These are phyloP conservation scores for Lithophane socia DNA, from an alignment of 2,888 invertebrate species.

Conservation along the genomic window DNA sequence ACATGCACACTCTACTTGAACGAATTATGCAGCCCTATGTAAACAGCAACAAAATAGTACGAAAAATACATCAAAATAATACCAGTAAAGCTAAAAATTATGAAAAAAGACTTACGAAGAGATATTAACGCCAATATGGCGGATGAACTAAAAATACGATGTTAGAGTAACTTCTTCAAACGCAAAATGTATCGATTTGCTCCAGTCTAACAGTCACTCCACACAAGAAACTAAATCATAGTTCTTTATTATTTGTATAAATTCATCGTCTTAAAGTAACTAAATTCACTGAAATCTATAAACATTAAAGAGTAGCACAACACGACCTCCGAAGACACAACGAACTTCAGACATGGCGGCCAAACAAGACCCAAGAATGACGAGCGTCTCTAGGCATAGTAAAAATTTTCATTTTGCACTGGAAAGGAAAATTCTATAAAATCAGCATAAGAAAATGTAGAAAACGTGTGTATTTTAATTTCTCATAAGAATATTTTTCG, in stretches of 20 bases:
- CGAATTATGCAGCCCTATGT: conserved; percentile 86
- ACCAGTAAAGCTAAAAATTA: conserved; percentile 86
- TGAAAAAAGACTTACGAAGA: conserved; percentile 90
- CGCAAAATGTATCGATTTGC: conserved; percentile 85
- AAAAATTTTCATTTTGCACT: conserved; percentile 82
- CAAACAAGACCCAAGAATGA: conserved; percentile 86
- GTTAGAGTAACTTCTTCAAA: conserved; percentile 87
- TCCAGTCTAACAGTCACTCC: conserved; percentile 84
- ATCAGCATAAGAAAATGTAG: conserved; percentile 80
- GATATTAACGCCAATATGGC: conserved; percentile 93
- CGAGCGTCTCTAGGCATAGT: conserved; percentile 84
- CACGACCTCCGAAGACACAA: conserved; percentile 89
- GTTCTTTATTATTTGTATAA: conserved; percentile 79
- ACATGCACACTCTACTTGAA: conserved; percentile 81
- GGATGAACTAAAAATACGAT: conserved; percentile 92
- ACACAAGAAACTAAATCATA: conserved; percentile 83
- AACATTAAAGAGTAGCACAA: conserved; percentile 89
- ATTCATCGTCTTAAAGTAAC: conserved; percentile 82
- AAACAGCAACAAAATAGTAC: conserved; percentile 84
- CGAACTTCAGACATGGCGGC: conserved; percentile 91
- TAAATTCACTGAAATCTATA: conserved; percentile 86
- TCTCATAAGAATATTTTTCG: conserved; percentile 82
- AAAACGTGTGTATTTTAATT: conserved; percentile 82
- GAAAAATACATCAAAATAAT: conserved; percentile 80
- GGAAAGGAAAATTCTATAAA: conserved; percentile 87